These are phyloP conservation scores for Haliclona indistincta DNA, from an alignment of 37 sponge, comb jelly and placozoan species.

Conservation along the genomic window DNA sequence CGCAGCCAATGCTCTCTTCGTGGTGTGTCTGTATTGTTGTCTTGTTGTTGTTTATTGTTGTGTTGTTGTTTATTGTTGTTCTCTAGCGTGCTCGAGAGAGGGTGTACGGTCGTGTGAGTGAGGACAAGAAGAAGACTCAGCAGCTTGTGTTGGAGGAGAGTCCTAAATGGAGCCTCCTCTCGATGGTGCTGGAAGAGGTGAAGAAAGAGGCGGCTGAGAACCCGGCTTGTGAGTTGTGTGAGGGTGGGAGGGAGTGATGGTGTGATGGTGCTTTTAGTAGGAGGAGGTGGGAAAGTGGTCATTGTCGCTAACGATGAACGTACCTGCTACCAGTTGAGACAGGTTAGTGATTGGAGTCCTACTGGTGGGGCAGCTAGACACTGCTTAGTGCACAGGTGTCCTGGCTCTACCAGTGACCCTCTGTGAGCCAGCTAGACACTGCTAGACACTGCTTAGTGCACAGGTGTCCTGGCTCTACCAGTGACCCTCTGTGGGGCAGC, in stretches of 20 bases:
- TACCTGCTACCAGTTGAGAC: constrained; percentile 77
- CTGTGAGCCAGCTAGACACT: too few relatives aligned
- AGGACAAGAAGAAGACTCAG: background rate
- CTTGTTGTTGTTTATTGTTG: too few relatives aligned
- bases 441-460: too few relatives aligned
- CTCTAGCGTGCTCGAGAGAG: constrained; percentile 45
- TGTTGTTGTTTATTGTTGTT: too few relatives aligned
- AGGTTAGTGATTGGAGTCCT: constrained; percentile 28
- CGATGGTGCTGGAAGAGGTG: constrained; percentile 81
- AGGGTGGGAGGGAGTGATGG: background rate
- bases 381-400: background rate
- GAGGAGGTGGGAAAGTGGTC: constrained; percentile 32
- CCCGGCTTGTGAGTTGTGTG: background rate
- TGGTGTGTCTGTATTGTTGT: too few relatives aligned
- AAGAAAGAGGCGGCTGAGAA: constrained; percentile 23
- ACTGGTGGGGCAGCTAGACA: background rate
- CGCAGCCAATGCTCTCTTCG: constrained; percentile 81
- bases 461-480: too few relatives aligned
- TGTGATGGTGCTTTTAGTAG: background rate
- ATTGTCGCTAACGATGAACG: constrained; percentile 79
- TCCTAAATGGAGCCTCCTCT: constrained; percentile 90
- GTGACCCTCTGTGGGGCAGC: too few relatives aligned
- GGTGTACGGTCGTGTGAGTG: constrained; percentile 29
- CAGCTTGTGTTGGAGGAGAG: constrained; percentile 63
- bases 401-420: background rate